Base-by-base conservation (phyloP, 2,113 vertebrate genomes). In the Nipponia nippon region DNA sequence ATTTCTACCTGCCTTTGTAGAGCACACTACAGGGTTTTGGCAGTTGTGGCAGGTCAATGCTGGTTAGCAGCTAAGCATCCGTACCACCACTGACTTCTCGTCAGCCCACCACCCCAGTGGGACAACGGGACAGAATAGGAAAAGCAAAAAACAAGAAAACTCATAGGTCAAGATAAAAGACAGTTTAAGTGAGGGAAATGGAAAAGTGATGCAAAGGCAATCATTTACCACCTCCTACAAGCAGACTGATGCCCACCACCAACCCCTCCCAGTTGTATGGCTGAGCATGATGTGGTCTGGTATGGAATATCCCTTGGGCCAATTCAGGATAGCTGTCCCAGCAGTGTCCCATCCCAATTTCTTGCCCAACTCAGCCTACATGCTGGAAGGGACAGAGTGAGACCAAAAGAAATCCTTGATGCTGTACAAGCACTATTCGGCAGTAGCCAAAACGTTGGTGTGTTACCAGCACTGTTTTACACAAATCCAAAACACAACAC, bases 21-120 rank as follows among this genome's bases (percentile, higher is more conserved):
- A 47, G 6, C 6, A 29, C 1, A 0, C 7, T 16, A 5, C 5
- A 36, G 63, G 10, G 4, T 26, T 66, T 34, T 0, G 1, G 21
- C 61, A 62, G 42, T 2, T 7, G 19, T n/a, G 15, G 23, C 10
- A 42, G 30, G 47, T 30, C 1, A 6, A 13, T 59, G 53, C 12
- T 76, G 52, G 11, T 29, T 34, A n/a, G 16, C 15, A 67, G 12
- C 42, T 53, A 21, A 62, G 47, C 15, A 46, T 9, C 4, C 19
- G 13, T 22, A 40, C 8, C 9, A 5, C 58, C 2, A 2, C 27
- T 50, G 52, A 38, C 22, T 52, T 63, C 55, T 52, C 25, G 49
- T 22, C 25, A 80, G 17, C 6, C 34, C 71, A 52, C 7, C 10
- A 11, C 8, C 15, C 17, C 18, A 4, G 7, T 7, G 38, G 16